A percentile compares a stretch with the other conserved stretches of the same genome.
These are phyloP conservation scores for Euplexia lucipara DNA, from an alignment of 2,888 invertebrate species.

Conservation along the genomic window DNA sequence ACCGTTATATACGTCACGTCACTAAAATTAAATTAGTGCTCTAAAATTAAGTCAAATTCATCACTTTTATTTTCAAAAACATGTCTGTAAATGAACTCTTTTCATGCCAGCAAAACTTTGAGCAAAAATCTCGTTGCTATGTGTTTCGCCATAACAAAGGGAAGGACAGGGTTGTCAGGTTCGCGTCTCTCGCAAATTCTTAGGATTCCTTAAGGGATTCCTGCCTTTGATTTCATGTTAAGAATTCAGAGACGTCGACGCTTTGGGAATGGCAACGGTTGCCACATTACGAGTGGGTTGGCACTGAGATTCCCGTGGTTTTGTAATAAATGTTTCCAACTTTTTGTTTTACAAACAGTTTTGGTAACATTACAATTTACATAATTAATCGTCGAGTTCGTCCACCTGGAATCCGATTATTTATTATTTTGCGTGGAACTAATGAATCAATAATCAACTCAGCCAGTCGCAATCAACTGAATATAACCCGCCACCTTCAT, in stretches of 20 bases:
- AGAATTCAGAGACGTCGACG: slow-evolving; percentile 64
- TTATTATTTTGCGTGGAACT: too few species aligned
- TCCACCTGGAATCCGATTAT: too few species aligned
- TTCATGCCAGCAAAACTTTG: slow-evolving; percentile 15
- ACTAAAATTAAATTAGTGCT: neutral
- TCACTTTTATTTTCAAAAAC: neutral
- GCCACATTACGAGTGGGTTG: slow-evolving; percentile 12
- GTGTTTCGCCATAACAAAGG: slow-evolving; percentile 31
- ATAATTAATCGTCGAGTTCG: too few species aligned
- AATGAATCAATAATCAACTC: too few species aligned
- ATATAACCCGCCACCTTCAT: too few species aligned
- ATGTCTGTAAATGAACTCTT: slow-evolving; percentile 22
- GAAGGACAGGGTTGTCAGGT: slow-evolving; percentile 31
- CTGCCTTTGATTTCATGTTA: slow-evolving; percentile 69
- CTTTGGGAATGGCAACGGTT: slow-evolving; percentile 36
- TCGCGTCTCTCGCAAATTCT: slow-evolving; percentile 57
- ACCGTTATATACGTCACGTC: neutral
- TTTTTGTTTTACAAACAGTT: neutral
- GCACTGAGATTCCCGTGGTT: slow-evolving; percentile 28
- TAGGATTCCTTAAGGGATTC: slow-evolving; percentile 63
- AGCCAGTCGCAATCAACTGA: too few species aligned
- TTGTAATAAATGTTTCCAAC: slow-evolving; percentile 27
- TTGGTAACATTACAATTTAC: neutral
- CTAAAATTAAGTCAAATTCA: neutral
- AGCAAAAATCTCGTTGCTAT: slow-evolving; percentile 25